Conservation (phyloP, 2,888 invertebrate genomes). For the Andrena bicolor region DNA sequence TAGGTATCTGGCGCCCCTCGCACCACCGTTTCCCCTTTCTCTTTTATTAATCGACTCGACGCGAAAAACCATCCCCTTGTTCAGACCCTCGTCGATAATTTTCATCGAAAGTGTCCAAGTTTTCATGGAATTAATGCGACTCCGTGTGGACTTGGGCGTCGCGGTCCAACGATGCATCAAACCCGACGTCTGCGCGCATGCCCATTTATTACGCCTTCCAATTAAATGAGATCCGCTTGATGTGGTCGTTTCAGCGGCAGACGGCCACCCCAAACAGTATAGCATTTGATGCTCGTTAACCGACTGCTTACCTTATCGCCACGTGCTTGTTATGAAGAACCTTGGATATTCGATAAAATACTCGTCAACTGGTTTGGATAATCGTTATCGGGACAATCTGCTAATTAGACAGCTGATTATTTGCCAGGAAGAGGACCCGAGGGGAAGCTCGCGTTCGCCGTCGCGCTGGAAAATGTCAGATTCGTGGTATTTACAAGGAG, state of each 20-base stretch:
- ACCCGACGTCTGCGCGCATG: neutral
- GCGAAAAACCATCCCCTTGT: constrained; percentile 43
- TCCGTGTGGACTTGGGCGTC: constrained; percentile 9
- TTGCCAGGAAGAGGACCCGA: no score
- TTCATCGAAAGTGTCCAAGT: constrained; percentile 58
- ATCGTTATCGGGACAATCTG: neutral
- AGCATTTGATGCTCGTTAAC: neutral
- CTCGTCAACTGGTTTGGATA: neutral
- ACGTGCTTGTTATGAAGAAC: neutral
- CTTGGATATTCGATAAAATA: neutral
- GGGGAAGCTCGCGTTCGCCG: no score
- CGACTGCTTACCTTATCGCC: neutral
- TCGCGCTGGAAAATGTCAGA: constrained; percentile 2
- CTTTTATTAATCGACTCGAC: constrained; percentile 11
- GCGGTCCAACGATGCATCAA: neutral
- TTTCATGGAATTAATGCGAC: constrained; percentile 69
- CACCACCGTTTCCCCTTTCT: neutral
- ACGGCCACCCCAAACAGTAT: neutral
- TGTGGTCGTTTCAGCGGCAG: neutral
- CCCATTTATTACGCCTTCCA: neutral
- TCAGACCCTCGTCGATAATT: constrained; percentile 67
- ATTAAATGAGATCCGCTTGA: constrained; percentile 2
- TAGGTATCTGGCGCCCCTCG: neutral
- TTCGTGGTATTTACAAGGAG: constrained; percentile 16
- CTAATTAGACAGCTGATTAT: neutral